Evolutionary conservation across 2,113 vertebrate species (phyloP).

Genomic region (Protobothrops mucrosquamatus): DNA sequence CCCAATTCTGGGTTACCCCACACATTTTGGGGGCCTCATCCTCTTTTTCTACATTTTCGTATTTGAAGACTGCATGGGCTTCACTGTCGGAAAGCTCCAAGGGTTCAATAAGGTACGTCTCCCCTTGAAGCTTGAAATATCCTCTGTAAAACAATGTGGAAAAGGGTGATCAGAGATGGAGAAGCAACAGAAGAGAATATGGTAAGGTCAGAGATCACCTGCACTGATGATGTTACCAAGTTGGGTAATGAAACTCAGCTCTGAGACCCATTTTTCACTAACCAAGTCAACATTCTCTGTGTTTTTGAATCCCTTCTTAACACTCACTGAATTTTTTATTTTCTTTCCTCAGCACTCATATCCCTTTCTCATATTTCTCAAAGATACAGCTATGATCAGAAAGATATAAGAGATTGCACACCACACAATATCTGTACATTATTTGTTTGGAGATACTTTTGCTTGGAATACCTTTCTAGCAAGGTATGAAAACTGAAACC

Average conservation of each 20-base stretch:
- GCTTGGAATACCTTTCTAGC: background rate
- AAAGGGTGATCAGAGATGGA: background rate
- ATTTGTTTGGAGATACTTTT: background rate
- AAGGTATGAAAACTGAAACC: background rate
- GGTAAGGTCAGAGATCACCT: no score
- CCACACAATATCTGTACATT: background rate
- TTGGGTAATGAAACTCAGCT: background rate
- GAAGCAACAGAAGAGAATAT: background rate
- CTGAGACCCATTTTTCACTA: background rate
- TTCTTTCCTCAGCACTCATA: background rate
- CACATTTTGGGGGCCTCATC: conserved; percentile 52
- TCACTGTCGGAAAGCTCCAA: conserved; percentile 49
- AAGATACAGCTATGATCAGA: background rate
- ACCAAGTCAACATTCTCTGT: background rate
- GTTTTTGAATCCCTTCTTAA: background rate
- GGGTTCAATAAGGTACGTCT: conserved; percentile 73
- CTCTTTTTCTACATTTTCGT: conserved; percentile 24
- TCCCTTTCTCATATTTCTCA: background rate
- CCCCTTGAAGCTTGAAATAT: conserved; percentile 64
- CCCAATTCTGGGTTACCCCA: conserved; percentile 57
- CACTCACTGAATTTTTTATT: background rate
- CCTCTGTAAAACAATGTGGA: conserved; percentile 60
- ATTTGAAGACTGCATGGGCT: conserved; percentile 62
- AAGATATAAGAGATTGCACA: background rate
- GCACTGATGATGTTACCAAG: background rate